Evolutionary conservation across 2,797 vertebrate genomes (phyloP), one percentile per base, ranked within the genome.

Genomic region (Rachycentron canadum): DNA sequence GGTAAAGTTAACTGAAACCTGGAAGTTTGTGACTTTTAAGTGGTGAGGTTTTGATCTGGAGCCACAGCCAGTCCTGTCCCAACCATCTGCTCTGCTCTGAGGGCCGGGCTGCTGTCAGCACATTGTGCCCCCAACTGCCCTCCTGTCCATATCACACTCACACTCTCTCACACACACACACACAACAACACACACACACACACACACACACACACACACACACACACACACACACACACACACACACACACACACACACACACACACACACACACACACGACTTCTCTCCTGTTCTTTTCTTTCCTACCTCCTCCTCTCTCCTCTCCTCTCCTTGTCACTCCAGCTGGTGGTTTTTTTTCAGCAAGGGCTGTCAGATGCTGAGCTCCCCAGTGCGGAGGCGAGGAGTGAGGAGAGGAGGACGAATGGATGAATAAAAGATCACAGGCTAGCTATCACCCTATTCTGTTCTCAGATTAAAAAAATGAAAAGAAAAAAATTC

Each of bases 401-500:
- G 86, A 91, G 86, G 69, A 86, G 88, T 60, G 88, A 81, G 81
- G 79, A 91, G 86, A 78, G 14, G 79, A 70, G 74, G 62, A 78
- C 40, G 60, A 81, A 74, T 19, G 45, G 40, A 93, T 93, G 90
- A 94, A 94, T 92, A 91, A 92, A 93, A 93, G 90, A 94, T 93
- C 88, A 92, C 86, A 92, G 86, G 53, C 77, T 57, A 62, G 81
- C 76, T 71, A 74, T 91, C 86, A 60, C 50, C 78, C 77, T 81
- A 65, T 81, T 86, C 73, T 74, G 63, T 82, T 82, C 70, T 73
- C 78, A 60, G 41, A 47, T 66, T 25, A 23, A 30, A 75, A 47
- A 34, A 73, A 63, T 62, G 40, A 49, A 26, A 73, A 62, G 58
- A 65, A 38, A 72, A 73, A 62, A 70, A 38, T 50, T 69, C 56